Conservation (phyloP, 2,888 invertebrate species). For the Agrilus cyanescens region DNA sequence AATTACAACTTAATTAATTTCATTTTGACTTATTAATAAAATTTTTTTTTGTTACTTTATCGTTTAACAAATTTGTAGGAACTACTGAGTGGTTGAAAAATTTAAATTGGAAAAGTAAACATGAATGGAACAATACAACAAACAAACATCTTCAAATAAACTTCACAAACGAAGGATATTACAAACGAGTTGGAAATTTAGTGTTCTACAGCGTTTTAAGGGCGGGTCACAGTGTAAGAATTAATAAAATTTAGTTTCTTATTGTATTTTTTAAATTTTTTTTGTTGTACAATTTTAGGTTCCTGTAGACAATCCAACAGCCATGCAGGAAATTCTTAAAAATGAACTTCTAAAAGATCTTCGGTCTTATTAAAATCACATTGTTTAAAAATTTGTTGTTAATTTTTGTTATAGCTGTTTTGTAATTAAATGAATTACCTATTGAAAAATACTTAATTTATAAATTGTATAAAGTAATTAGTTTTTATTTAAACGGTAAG, state of each 20-base stretch:
- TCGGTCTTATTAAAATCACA: too few species aligned
- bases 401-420: too few species aligned
- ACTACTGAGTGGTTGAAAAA: constrained; percentile 63
- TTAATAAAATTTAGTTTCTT: background rate
- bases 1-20: too few species aligned
- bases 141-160: constrained; percentile 50
- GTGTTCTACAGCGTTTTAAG: constrained; percentile 66
- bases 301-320: constrained; percentile 21
- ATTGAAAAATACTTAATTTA: too few species aligned
- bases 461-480: too few species aligned
- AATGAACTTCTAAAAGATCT: constrained; percentile 16
- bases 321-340: constrained; percentile 22
- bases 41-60: background rate
- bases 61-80: constrained; percentile 34
- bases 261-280: background rate
- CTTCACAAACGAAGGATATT: constrained; percentile 57
- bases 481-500: too few species aligned
- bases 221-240: constrained; percentile 65
- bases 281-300: constrained; percentile 15
- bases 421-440: too few species aligned
- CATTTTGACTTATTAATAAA: background rate
- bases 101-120: constrained; percentile 52
- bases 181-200: constrained; percentile 56
- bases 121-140: constrained; percentile 50
- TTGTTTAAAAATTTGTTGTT: too few species aligned